Percentiles rank a stretch among this genome's conserved stretches.
Evolutionary conservation across 2,113 vertebrate genomes (phyloP).

Genomic region (Saiga tatarica): DNA sequence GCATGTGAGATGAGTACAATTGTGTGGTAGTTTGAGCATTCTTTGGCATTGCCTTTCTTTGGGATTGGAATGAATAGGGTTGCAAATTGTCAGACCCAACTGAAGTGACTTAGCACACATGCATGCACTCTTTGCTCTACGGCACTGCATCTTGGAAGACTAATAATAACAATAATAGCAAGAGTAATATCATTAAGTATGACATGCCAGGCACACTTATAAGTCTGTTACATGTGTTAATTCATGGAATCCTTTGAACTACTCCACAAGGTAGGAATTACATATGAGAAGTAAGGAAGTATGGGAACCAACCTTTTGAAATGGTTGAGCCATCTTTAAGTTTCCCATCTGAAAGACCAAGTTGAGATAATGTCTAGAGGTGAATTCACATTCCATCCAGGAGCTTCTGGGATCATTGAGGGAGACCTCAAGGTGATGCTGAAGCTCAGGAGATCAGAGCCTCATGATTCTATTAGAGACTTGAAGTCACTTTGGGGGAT

Average conservation of each 20-base stretch:
- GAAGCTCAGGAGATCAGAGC: too few species aligned
- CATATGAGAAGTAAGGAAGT: background rate
- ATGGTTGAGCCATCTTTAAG: background rate
- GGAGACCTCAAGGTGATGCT: background rate
- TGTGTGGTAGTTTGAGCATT: too few species aligned
- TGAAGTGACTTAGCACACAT: background rate
- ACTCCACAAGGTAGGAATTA: background rate
- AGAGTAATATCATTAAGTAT: too few species aligned
- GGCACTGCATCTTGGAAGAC: background rate
- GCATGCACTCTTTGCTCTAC: background rate
- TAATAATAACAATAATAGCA: too few species aligned
- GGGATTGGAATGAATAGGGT: background rate
- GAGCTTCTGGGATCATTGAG: background rate
- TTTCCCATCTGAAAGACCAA: background rate
- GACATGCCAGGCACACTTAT: background rate
- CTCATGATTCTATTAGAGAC: background rate
- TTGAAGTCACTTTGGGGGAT: background rate
- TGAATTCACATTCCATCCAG: background rate
- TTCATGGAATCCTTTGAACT: background rate
- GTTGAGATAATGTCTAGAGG: background rate
- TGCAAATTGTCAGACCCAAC: background rate
- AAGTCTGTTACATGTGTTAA: background rate
- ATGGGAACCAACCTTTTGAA: background rate
- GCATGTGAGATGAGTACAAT: too few species aligned
- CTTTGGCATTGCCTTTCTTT: too few species aligned